A percentile compares a stretch with the other conserved stretches of the same genome.
Evolutionary conservation across 1,140 invertebrate species (phyloP).

Genomic region (Ruditapes philippinarum): DNA sequence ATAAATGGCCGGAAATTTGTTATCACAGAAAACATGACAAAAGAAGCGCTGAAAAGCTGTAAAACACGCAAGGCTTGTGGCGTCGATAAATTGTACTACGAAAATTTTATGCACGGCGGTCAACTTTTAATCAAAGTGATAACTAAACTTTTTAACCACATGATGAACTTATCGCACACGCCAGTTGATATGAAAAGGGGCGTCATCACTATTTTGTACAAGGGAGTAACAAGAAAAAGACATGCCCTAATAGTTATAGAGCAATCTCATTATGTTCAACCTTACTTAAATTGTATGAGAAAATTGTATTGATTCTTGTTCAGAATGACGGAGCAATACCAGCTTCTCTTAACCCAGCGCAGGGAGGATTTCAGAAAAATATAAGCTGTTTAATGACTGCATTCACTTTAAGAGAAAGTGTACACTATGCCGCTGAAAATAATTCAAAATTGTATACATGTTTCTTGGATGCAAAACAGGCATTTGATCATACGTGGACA

Average conservation of each 20-base stretch:
- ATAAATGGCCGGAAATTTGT: not conserved
- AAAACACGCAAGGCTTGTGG: not conserved
- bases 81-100: not conserved
- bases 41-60: not conserved
- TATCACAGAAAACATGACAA: not conserved
- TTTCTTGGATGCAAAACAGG: conserved; percentile 15
- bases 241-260: not conserved
- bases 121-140: not conserved
- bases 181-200: conserved; percentile 3
- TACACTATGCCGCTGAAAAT: not conserved
- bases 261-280: not conserved
- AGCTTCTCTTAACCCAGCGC: not conserved
- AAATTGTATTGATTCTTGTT: not conserved
- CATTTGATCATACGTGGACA: not conserved
- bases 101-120: not conserved
- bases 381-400: not conserved
- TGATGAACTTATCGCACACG: not conserved
- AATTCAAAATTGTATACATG: not conserved
- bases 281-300: conserved; percentile 3
- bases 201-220: not conserved
- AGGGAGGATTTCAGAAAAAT: not conserved
- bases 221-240: not conserved
- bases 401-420: not conserved
- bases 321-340: not conserved
- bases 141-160: not conserved